Percentiles rank a stretch among this genome's conserved stretches.
phyloP scores from a whole-genome alignment of 2,797 vertebrate genomes.

The Tamandua tetradactyla region DNA sequence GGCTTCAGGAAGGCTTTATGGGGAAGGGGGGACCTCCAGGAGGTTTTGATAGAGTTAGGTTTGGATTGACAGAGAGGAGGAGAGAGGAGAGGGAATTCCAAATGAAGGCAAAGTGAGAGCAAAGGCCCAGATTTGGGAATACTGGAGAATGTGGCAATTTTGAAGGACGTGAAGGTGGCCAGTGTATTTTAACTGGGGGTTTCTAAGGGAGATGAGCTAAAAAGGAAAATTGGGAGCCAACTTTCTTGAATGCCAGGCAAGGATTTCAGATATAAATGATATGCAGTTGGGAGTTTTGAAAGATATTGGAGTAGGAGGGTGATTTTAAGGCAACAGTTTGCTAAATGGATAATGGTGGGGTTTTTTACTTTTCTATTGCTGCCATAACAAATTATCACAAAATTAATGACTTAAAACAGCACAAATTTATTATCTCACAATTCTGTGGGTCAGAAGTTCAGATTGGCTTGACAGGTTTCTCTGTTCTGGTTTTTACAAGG shows the following conservation, averaged over 20 bases:
- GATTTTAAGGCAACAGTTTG: neutral
- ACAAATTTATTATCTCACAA: neutral
- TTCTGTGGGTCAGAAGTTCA: neutral
- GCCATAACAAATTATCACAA: neutral
- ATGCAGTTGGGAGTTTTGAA: neutral
- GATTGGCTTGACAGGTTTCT: neutral
- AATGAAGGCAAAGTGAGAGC: neutral
- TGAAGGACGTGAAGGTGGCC: neutral
- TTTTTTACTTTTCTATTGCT: neutral
- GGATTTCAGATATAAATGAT: neutral
- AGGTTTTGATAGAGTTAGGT: neutral
- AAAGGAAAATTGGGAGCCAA: neutral
- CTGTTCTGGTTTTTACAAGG: neutral
- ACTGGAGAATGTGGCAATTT: neutral
- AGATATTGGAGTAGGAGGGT: neutral
- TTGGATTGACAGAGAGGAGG: neutral
- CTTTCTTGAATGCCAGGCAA: neutral
- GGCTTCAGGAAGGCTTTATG: neutral
- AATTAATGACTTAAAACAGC: neutral
- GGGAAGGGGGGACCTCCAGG: neutral
- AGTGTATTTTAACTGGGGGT: neutral
- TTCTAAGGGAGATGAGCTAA: neutral
- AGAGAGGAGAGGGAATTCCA: neutral
- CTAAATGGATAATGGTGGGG: neutral
- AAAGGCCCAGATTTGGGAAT: neutral